phyloP scores from a whole-genome alignment of 2,113 vertebrate species.

The Hippocampus mohnikei region DNA sequence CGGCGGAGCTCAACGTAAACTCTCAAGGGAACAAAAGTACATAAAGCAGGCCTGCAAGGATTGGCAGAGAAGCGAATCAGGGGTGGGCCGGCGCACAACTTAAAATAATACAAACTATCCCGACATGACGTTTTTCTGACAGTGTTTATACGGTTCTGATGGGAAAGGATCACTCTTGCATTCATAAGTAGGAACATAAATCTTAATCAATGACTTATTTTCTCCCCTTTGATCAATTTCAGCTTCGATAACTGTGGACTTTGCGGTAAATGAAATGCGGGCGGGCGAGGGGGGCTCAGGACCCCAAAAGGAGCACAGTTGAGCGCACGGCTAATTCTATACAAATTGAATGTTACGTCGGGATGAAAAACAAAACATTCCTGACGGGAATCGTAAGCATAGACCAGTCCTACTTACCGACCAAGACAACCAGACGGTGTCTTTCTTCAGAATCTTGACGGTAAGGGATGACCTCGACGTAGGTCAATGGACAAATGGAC shows the following conservation, averaged over 20 bases:
- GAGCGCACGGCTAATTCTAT: background rate
- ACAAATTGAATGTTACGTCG: background rate
- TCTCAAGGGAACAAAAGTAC: constrained; percentile 47
- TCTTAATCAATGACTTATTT: constrained; percentile 49
- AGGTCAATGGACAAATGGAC: constrained; percentile 52
- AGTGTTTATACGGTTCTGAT: constrained; percentile 58
- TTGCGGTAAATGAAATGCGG: constrained; percentile 17
- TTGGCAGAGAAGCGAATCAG: constrained; percentile 47
- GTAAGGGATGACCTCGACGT: constrained; percentile 61
- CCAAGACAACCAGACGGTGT: constrained; percentile 54
- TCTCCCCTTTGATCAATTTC: constrained; percentile 45
- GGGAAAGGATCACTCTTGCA: constrained; percentile 45
- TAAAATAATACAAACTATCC: constrained; percentile 48
- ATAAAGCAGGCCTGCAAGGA: constrained; percentile 56
- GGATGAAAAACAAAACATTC: background rate
- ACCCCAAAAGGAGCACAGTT: constrained; percentile 27
- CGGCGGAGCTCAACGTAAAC: constrained; percentile 24
- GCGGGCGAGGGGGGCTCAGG: background rate
- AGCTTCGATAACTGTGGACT: constrained; percentile 21
- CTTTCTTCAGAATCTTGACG: constrained; percentile 38
- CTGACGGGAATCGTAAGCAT: background rate
- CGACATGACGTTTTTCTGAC: constrained; percentile 33
- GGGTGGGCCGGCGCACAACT: constrained; percentile 42
- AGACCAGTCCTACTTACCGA: constrained; percentile 47
- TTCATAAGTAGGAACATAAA: constrained; percentile 47